Evolutionary conservation across 2,888 invertebrate genomes (phyloP), one percentile per base, ranked within the genome.

Genomic region (Operophtera brumata): DNA sequence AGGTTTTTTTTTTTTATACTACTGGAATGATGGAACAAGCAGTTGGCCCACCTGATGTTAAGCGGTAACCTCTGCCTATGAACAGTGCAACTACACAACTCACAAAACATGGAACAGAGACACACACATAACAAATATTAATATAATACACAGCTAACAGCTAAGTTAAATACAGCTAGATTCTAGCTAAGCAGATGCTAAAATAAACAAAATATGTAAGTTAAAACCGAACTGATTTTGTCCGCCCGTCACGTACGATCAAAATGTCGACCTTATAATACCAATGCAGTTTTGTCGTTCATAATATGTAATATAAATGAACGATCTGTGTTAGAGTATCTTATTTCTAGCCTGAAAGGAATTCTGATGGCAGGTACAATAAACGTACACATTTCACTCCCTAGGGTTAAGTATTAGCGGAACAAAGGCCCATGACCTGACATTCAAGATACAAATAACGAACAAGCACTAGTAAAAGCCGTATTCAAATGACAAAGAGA

Each of bases 401-500:
- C 28, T 11, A 26, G 6, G n/a, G 6, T 5, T 8, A 4, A 13
- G 42, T 12, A 2, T 5, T 25, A 11, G 28, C 9, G 8, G n/a
- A 46, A 28, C 37, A 20, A 14, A 37, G 20, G 6, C 39, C n/a
- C 39, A 20, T n/a, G 14, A 40, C 30, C 30, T 13, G 13, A 26
- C 30, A 30, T 28, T 26, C 44, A 26, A 39, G 39, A 32, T 41
- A 28, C 34, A 41, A 45, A 48, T 48, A 47, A 54, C 45, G 32
- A 48, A 45, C 44, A 48, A 26, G 35, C 45, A 49, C n/a, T 36
- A 34, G 51, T 54, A 41, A 61, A 51, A 56, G 53, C 36, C 32
- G 54, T 47, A 60, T 54, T 62, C 50, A 52, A 64, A 57, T 52
- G 69, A 71, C 71, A 72, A 67, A 68, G 63, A 67, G 66, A 59